Percentiles rank a stretch among this genome's conserved stretches.
These are phyloP conservation scores for Rhadinocentrus ornatus DNA, from an alignment of 2,797 vertebrate species.

Conservation along the genomic window DNA sequence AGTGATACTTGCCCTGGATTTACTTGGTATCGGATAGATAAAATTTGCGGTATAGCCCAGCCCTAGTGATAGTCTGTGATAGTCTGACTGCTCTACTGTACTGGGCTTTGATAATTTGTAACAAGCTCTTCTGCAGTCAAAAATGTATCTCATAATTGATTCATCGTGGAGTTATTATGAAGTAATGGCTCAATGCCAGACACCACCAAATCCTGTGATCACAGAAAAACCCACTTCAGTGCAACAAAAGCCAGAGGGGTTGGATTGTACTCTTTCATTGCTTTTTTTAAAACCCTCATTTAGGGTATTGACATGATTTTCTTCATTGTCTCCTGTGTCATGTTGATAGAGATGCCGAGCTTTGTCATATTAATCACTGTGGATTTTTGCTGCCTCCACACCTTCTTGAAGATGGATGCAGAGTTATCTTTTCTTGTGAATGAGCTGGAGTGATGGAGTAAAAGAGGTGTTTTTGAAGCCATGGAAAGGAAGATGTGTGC, in stretches of 20 bases:
- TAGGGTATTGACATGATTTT: constrained; percentile 42
- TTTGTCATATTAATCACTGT: constrained; percentile 39
- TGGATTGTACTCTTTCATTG: background rate
- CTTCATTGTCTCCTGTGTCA: constrained; percentile 28
- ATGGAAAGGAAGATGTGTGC: constrained; percentile 25
- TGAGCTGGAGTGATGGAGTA: constrained; percentile 41
- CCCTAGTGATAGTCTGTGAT: too few relatives aligned
- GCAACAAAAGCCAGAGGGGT: constrained; percentile 23
- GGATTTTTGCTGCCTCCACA: constrained; percentile 40
- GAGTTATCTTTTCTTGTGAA: constrained; percentile 49
- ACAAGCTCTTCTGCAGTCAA: constrained; percentile 26
- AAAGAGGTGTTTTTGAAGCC: constrained; percentile 43
- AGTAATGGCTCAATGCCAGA: constrained; percentile 53
- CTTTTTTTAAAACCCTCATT: constrained; percentile 23
- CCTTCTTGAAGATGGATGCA: constrained; percentile 33
- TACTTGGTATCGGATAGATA: too few relatives aligned
- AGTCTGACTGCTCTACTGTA: constrained; percentile 13
- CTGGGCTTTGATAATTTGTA: constrained; percentile 13
- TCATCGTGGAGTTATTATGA: constrained; percentile 57
- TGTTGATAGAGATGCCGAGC: constrained; percentile 27
- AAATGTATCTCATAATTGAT: constrained; percentile 48
- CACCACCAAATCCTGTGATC: constrained; percentile 44
- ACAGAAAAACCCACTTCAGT: constrained; percentile 50
- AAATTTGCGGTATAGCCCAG: too few relatives aligned
- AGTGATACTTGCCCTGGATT: too few relatives aligned